phyloP scores from a whole-genome alignment of 1,140 invertebrate species.

The Teleogryllus occipitalis region DNA sequence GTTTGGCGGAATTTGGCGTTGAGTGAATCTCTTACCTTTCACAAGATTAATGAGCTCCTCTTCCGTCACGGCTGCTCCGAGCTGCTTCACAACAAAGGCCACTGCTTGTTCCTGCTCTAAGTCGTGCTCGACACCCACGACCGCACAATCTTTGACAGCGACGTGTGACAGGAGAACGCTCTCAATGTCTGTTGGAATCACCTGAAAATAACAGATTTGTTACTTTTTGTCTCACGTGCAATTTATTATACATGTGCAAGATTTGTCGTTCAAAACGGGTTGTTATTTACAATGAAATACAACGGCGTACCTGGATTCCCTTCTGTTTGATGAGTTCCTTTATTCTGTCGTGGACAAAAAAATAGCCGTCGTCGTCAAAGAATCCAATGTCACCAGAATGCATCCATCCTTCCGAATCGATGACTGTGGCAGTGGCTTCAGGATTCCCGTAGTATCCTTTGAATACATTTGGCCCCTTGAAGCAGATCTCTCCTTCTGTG shows the following conservation, averaged over 20 bases:
- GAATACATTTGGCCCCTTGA: slow-evolving; percentile 56
- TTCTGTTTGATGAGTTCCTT: slow-evolving; percentile 53
- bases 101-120: slow-evolving; percentile 66
- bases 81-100: slow-evolving; percentile 50
- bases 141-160: slow-evolving; percentile 66
- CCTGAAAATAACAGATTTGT: slow-evolving; percentile 42
- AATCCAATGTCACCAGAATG: slow-evolving; percentile 59
- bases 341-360: slow-evolving; percentile 50
- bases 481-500: slow-evolving; percentile 58
- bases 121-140: slow-evolving; percentile 69
- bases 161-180: slow-evolving; percentile 65
- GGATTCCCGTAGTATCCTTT: slow-evolving; percentile 56
- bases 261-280: slow-evolving; percentile 15
- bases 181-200: slow-evolving; percentile 82
- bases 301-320: slow-evolving; percentile 37
- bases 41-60: slow-evolving; percentile 28
- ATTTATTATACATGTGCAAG: background rate
- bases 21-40: background rate
- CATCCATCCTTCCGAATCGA: slow-evolving; percentile 52
- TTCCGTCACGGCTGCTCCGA: background rate
- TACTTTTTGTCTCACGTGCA: background rate
- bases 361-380: slow-evolving; percentile 44
- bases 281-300: background rate
- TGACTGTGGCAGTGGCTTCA: slow-evolving; percentile 51
- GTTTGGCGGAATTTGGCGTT: too few relatives aligned